Conservation (phyloP, 2,797 vertebrate species). For the Somateria mollissima region DNA sequence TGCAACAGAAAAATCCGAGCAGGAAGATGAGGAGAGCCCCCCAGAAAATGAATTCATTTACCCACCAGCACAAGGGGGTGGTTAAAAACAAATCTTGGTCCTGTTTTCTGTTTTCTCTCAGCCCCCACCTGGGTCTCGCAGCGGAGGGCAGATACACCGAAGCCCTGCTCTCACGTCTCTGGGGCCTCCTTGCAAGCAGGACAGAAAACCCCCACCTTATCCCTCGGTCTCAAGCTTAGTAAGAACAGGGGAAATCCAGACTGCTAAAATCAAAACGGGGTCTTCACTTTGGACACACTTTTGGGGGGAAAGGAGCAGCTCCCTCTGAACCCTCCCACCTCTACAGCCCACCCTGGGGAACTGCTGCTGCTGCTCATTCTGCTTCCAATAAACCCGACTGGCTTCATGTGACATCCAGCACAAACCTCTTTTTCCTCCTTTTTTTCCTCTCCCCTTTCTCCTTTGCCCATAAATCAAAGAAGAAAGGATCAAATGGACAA, state of each 20-base stretch:
- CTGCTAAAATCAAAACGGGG: not conserved
- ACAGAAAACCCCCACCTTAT: not conserved
- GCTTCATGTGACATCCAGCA: slow-evolving; percentile 61
- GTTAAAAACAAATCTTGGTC: not conserved
- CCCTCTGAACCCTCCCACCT: not conserved
- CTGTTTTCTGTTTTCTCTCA: not conserved
- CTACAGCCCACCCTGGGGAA: fast-evolving
- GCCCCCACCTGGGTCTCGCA: not conserved
- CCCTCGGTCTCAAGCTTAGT: not conserved
- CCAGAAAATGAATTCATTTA: not conserved
- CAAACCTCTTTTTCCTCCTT: slow-evolving; percentile 69
- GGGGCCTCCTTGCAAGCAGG: not conserved
- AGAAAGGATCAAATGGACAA: slow-evolving; percentile 80
- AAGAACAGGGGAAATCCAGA: not conserved
- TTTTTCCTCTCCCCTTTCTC: slow-evolving; percentile 68
- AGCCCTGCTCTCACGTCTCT: not conserved
- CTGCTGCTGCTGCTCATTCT: not conserved
- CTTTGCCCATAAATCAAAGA: slow-evolving; percentile 76
- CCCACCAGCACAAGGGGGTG: not conserved
- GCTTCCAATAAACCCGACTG: slow-evolving; percentile 62
- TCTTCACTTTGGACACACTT: not conserved
- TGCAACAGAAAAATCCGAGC: not conserved
- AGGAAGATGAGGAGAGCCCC: not conserved
- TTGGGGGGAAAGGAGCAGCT: not conserved
- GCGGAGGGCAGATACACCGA: no score